Evolutionary conservation across 1,140 invertebrate species (phyloP).

Genomic region (Cotesia chilonis): DNA sequence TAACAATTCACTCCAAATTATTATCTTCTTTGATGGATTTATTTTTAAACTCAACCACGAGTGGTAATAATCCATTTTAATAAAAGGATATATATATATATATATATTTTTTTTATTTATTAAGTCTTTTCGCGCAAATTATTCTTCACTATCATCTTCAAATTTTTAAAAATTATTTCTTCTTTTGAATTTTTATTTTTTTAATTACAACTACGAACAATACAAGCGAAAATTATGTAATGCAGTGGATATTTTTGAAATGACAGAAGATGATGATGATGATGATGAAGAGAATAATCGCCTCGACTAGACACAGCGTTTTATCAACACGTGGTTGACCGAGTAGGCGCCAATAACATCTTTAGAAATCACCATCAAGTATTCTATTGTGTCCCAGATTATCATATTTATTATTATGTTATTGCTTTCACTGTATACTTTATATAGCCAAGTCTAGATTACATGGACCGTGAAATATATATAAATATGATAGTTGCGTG

Average conservation of each 20-base stretch:
- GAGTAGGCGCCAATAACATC: conserved; percentile 10
- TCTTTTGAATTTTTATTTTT: too few relatives aligned
- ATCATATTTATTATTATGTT: conserved; percentile 16
- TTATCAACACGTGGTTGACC: conserved; percentile 22
- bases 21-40: too few relatives aligned
- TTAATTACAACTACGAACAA: too few relatives aligned
- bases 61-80: too few relatives aligned
- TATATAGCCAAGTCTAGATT: conserved; percentile 12
- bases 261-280: conserved; percentile 11
- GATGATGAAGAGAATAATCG: background rate
- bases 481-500: conserved; percentile 3
- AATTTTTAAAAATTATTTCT: too few relatives aligned
- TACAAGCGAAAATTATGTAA: too few relatives aligned
- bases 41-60: too few relatives aligned
- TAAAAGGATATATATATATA: too few relatives aligned
- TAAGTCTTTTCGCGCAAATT: too few relatives aligned
- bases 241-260: conserved; percentile 1
- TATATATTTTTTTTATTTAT: too few relatives aligned
- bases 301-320: conserved; percentile 11
- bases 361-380: conserved; percentile 9
- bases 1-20: too few relatives aligned
- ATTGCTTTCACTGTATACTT: conserved; percentile 2
- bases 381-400: conserved; percentile 11
- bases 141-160: too few relatives aligned
- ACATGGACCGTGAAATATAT: conserved; percentile 15